phyloP scores from a whole-genome alignment of 30 jellyfish, hydroid and myxozoan species.

The Morbakka virulenta region DNA sequence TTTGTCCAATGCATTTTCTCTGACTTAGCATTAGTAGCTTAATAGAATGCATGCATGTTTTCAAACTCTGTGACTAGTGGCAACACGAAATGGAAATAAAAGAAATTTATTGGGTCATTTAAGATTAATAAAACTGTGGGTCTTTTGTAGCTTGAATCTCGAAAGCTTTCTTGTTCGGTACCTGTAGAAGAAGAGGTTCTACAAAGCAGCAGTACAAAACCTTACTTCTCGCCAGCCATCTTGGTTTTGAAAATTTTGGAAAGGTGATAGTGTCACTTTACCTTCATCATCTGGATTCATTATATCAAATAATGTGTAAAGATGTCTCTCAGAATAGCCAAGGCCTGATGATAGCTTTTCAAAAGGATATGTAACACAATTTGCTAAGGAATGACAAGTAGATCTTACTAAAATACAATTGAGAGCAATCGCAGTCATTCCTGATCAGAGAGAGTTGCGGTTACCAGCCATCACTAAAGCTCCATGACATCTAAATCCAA shows the following conservation, averaged over 20 bases:
- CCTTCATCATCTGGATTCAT: constrained; percentile 59
- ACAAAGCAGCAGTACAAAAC: constrained; percentile 45
- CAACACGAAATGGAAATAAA: constrained; percentile 57
- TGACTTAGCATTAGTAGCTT: constrained; percentile 73
- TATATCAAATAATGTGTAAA: constrained; percentile 34
- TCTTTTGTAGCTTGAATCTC: constrained; percentile 57
- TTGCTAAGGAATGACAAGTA: constrained; percentile 67
- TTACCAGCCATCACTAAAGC: constrained; percentile 70
- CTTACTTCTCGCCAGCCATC: constrained; percentile 74
- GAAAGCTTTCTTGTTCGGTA: constrained; percentile 49
- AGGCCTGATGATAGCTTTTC: constrained; percentile 66
- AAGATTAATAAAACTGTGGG: constrained; percentile 42
- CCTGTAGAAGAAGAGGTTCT: constrained; percentile 49
- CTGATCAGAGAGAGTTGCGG: constrained; percentile 64
- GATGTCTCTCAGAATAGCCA: constrained; percentile 67
- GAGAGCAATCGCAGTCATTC: constrained; percentile 54
- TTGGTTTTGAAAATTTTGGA: constrained; percentile 41
- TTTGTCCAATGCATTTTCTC: constrained; percentile 41
- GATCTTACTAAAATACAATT: constrained; percentile 50
- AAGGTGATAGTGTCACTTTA: constrained; percentile 52
- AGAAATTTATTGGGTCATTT: constrained; percentile 30
- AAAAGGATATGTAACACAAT: constrained; percentile 48
- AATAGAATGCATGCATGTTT: constrained; percentile 36
- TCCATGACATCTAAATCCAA: constrained; percentile 52
- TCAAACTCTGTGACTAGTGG: constrained; percentile 72